phyloP scores from a whole-genome alignment of 2,113 vertebrate genomes.

The Ovibos moschatus region DNA sequence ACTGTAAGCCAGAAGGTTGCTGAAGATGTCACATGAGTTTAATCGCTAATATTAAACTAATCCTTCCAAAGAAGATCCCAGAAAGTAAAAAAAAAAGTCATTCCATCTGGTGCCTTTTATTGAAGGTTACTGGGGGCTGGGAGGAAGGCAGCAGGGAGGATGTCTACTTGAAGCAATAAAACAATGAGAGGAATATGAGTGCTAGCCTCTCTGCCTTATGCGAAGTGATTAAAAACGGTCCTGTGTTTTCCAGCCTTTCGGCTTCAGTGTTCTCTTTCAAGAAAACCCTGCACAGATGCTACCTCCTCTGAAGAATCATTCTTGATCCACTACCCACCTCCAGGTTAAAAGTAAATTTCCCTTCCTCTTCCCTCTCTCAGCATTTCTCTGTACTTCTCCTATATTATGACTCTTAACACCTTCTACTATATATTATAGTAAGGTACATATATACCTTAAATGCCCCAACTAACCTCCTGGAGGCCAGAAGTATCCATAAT shows the following conservation, averaged over 20 bases:
- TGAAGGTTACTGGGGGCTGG: background rate
- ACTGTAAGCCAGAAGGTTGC: background rate
- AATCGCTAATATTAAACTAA: background rate
- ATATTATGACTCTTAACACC: background rate
- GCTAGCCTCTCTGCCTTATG: background rate
- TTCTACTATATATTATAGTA: background rate
- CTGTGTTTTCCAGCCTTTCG: background rate
- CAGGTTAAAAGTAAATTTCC: background rate
- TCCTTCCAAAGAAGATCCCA: background rate
- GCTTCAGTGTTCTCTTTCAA: background rate
- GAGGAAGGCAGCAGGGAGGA: background rate
- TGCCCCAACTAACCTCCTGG: background rate
- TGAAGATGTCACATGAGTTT: background rate
- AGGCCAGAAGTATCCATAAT: background rate
- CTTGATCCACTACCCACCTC: background rate
- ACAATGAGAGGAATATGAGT: background rate
- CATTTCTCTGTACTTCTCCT: background rate
- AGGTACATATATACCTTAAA: background rate
- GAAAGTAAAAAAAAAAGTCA: background rate
- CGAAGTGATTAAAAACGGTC: background rate
- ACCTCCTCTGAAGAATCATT: background rate
- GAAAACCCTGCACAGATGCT: background rate
- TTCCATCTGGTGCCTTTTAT: background rate
- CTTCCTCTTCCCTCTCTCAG: background rate
- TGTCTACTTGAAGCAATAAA: background rate